These are phyloP conservation scores for Poeciliopsis prolifica DNA, from an alignment of 2,113 vertebrate species.

Conservation along the genomic window DNA sequence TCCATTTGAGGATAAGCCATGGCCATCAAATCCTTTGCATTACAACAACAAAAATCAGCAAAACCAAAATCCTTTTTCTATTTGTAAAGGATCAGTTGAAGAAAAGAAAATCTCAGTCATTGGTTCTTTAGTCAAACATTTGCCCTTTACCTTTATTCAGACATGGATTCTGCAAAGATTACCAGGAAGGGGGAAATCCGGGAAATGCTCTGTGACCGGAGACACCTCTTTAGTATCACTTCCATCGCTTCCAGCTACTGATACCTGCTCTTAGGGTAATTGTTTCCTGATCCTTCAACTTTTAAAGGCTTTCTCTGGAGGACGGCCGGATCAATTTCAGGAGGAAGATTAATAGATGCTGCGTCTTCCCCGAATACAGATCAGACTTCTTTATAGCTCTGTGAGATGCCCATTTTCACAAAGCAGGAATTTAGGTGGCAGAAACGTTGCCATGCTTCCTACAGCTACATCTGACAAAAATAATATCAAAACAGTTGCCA, in stretches of 20 bases:
- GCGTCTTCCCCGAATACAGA: background rate
- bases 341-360: background rate
- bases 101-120: background rate
- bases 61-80: background rate
- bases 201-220: background rate
- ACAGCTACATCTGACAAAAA: background rate
- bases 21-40: background rate
- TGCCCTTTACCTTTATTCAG: background rate
- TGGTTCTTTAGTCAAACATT: background rate
- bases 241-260: background rate
- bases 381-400: background rate
- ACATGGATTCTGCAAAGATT: background rate
- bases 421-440: background rate
- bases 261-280: background rate
- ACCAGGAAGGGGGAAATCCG: background rate
- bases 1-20: background rate
- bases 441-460: background rate
- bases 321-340: background rate
- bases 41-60: background rate
- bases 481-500: background rate
- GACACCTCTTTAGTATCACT: background rate
- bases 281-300: conserved; percentile 3
- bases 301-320: conserved; percentile 9
- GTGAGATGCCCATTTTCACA: background rate
- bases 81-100: background rate